A percentile compares a stretch with the other conserved stretches of the same genome.
Conservation (phyloP, 2,797 vertebrate genomes). For the Bovichtus variegatus region DNA sequence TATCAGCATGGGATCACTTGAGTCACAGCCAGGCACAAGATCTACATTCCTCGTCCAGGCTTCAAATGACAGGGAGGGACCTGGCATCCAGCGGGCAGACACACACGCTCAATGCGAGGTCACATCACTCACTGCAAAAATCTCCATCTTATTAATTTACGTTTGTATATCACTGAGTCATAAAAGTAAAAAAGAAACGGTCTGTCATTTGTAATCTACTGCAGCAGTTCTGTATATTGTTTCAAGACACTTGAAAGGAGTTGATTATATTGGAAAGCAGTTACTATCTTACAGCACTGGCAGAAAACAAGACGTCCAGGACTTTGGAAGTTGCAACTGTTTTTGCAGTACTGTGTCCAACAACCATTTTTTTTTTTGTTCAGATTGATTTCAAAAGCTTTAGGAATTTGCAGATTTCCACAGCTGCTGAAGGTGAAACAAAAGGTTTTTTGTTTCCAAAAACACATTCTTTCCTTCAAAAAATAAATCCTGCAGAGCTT, state of each 20-base stretch:
- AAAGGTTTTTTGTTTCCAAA: slow-evolving; percentile 16
- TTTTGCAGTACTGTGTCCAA: neutral
- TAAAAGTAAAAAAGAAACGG: neutral
- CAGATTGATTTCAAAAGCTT: neutral
- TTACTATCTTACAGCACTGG: neutral
- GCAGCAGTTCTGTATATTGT: neutral
- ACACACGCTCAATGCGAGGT: slow-evolving; percentile 7
- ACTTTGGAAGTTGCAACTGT: neutral
- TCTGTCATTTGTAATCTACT: neutral
- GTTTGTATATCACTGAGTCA: neutral
- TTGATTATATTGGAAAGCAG: neutral
- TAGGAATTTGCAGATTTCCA: neutral
- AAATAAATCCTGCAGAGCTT: neutral
- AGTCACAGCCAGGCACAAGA: slow-evolving; percentile 73
- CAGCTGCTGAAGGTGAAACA: slow-evolving; percentile 17
- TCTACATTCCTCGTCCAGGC: slow-evolving; percentile 73
- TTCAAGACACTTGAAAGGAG: neutral
- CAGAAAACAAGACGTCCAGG: neutral
- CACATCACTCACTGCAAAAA: neutral
- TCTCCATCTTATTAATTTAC: neutral
- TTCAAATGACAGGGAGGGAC: slow-evolving; percentile 57
- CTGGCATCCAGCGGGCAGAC: slow-evolving; percentile 4
- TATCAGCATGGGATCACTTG: slow-evolving; percentile 71
- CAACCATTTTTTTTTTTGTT: neutral
- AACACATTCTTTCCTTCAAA: neutral